phyloP scores from a whole-genome alignment of 2,888 invertebrate species.

The Zygaena filipendulae region DNA sequence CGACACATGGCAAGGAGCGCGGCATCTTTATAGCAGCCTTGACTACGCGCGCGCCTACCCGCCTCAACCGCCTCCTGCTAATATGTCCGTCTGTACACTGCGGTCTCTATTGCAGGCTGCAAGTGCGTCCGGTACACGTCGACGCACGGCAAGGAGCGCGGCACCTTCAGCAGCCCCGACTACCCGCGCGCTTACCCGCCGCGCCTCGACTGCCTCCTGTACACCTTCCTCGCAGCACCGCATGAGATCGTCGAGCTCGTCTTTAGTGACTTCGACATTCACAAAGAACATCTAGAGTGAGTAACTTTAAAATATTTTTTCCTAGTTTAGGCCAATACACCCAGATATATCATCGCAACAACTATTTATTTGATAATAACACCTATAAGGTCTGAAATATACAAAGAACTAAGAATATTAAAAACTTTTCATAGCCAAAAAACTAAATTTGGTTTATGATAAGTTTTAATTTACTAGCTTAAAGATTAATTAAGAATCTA shows the following conservation, averaged over 20 bases:
- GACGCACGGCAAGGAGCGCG: constrained; percentile 81
- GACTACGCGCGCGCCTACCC: constrained; percentile 85
- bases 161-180: constrained; percentile 87
- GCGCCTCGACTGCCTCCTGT: constrained; percentile 84
- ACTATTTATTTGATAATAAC: too few species aligned
- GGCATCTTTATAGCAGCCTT: constrained; percentile 87
- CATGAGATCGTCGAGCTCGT: constrained; percentile 86
- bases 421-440: too few species aligned
- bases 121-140: constrained; percentile 85
- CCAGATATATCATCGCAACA: too few species aligned
- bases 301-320: constrained; percentile 46
- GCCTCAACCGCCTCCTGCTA: too few species aligned
- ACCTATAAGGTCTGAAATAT: too few species aligned
- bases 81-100: too few species aligned
- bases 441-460: too few species aligned
- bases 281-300: constrained; percentile 75
- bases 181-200: constrained; percentile 82
- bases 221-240: constrained; percentile 83
- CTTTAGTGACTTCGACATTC: constrained; percentile 84
- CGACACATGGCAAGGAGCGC: constrained; percentile 80
- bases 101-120: too few species aligned
- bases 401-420: too few species aligned
- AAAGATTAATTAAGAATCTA: too few species aligned
- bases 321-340: too few species aligned
- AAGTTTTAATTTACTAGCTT: too few species aligned